Percentiles rank a stretch among this genome's conserved stretches.
These are phyloP conservation scores for Engystomops pustulosus DNA, from an alignment of 2,113 vertebrate species.

Conservation along the genomic window DNA sequence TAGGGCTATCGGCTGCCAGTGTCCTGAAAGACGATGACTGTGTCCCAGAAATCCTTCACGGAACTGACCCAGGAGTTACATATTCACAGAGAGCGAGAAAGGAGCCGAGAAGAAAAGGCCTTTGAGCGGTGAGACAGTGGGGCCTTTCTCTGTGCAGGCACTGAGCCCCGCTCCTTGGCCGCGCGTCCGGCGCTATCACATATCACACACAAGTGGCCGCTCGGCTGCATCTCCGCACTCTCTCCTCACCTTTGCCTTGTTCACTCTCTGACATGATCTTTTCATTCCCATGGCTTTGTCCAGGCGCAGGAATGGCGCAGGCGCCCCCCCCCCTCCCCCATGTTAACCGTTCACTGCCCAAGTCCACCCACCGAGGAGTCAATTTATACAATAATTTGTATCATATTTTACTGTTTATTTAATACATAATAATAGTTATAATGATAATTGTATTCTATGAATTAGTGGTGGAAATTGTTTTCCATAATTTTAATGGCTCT, in stretches of 20 bases:
- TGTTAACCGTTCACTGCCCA: background rate
- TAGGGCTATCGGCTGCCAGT: conserved; percentile 61
- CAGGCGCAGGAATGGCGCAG: background rate
- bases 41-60: conserved; percentile 68
- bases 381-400: background rate
- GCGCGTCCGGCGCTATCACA: conserved; percentile 83
- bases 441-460: too few species aligned
- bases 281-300: conserved; percentile 52
- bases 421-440: too few species aligned
- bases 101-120: conserved; percentile 78
- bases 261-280: conserved; percentile 60
- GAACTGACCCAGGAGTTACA: conserved; percentile 77
- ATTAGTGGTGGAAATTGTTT: too few species aligned
- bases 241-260: conserved; percentile 68
- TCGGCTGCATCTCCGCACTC: conserved; percentile 80
- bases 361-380: background rate
- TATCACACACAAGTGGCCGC: conserved; percentile 83
- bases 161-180: conserved; percentile 82
- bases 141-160: conserved; percentile 86
- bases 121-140: conserved; percentile 83
- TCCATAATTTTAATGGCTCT: too few species aligned
- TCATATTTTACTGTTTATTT: background rate
- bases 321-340: background rate
- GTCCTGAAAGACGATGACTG: conserved; percentile 71
- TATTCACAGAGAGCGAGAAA: conserved; percentile 75